Evolutionary conservation across 37 sponge, comb jelly and placozoan genomes (phyloP), one percentile per base, ranked within the genome.

Genomic region (Diacarnus erythraeanus): DNA sequence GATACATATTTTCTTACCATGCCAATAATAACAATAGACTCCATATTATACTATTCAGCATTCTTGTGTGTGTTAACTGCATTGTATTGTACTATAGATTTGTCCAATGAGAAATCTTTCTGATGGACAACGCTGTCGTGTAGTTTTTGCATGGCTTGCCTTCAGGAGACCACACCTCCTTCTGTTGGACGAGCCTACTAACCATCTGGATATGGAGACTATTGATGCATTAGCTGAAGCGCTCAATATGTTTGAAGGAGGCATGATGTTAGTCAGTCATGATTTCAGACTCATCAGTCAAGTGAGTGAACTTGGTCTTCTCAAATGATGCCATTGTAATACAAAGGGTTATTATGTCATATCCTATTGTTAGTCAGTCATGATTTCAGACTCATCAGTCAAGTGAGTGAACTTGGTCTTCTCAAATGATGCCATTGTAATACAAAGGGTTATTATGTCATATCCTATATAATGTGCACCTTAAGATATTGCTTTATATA

Each of bases 221-320:
- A 97, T 97, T 42, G 97, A 97, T 77, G 89, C 94, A 2, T 81
- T 97, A 27, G 97, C 94, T 42, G 85, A 83, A 9, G 97, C 97
- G 61, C 85, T 97, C 74, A 88, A 91, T 31, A 38, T 75, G 51
- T 97, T 90, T 56, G 89, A 90, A 36, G 97, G 97, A 54, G 97
- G 97, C 4, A 80, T 97, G 85, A 80, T 97, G 38, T 76, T 97
- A 17, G 97, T 97, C 59, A 94, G 94, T 63, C 97, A 97, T 78
- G 97, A 97, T 85, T 97, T 97, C 90, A 78, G 97, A 75, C 88
- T 97, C 33, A 97, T 97, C 43, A 94, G 90, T 56, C 97, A 96
- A 87, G 95, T 94, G 38, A 69, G 86, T 21, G 23, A 67, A 15
- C 35, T 30, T 3, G 27, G 26, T 4, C 18, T 27, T 10, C 18